A percentile compares a stretch with the other conserved stretches of the same genome.
Conservation (phyloP, 2,888 invertebrate species). For the Cheilosia urbana region DNA sequence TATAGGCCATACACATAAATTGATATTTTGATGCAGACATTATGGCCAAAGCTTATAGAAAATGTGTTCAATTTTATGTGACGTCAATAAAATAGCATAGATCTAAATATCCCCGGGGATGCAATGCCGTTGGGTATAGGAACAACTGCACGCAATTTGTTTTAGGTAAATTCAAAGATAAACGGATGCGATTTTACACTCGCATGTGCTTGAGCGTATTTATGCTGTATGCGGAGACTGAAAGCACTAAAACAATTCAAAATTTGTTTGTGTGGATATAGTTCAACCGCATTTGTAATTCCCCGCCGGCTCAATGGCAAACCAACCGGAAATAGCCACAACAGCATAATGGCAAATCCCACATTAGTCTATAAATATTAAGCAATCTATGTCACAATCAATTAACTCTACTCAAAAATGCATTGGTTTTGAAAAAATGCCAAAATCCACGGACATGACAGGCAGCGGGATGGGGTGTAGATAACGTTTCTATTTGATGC, state of each 20-base stretch:
- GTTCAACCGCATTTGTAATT: background rate
- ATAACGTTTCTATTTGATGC: background rate
- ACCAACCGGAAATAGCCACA: background rate
- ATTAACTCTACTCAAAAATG: conserved; percentile 55
- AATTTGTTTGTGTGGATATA: background rate
- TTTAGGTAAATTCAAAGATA: background rate
- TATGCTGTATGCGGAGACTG: background rate
- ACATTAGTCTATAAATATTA: conserved; percentile 35
- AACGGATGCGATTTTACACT: background rate
- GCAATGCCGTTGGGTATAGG: background rate
- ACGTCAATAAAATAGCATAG: background rate
- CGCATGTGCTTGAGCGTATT: too few species aligned
- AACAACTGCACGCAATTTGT: background rate
- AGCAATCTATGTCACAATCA: conserved; percentile 63
- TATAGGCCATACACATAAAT: background rate
- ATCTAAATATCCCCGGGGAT: background rate
- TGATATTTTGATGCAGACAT: conserved; percentile 21
- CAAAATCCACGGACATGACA: conserved; percentile 13
- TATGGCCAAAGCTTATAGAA: background rate
- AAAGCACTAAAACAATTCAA: background rate
- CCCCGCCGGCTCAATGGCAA: background rate
- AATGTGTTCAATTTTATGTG: background rate
- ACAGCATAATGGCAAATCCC: background rate
- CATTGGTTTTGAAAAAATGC: conserved; percentile 32
- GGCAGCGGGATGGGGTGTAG: background rate